Evolutionary conservation across 2,797 vertebrate species (phyloP).

Genomic region (Helicolenus hilgendorfi): DNA sequence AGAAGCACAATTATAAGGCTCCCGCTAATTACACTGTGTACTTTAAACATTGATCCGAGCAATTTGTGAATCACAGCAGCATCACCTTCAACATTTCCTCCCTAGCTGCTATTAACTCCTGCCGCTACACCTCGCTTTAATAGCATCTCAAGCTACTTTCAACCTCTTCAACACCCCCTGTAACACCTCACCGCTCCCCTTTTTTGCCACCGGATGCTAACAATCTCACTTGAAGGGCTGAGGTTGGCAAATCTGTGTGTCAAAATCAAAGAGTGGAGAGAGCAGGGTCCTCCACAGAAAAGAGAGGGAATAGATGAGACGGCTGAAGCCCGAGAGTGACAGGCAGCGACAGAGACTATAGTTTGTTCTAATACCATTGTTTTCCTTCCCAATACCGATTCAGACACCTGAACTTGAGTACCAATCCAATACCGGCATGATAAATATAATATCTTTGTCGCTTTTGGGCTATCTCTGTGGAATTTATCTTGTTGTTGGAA

Average conservation of each 20-base stretch:
- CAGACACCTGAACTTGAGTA: not conserved
- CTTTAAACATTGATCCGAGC: slow-evolving; percentile 34
- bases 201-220: slow-evolving; percentile 36
- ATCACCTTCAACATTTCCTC: slow-evolving; percentile 7
- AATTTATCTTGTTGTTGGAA: no score
- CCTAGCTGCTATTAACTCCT: slow-evolving; percentile 6
- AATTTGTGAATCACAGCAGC: slow-evolving; percentile 36
- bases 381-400: not conserved
- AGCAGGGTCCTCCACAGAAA: slow-evolving; percentile 36
- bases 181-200: not conserved
- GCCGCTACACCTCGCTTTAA: slow-evolving; percentile 4
- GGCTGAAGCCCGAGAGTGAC: slow-evolving; percentile 12
- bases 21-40: slow-evolving; percentile 20
- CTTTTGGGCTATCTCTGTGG: no score
- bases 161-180: slow-evolving; percentile 1
- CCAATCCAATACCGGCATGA: not conserved
- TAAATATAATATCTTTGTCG: not conserved
- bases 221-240: slow-evolving; percentile 15
- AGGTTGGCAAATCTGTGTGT: slow-evolving; percentile 52
- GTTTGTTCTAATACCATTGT: slow-evolving; percentile 19
- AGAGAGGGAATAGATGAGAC: slow-evolving; percentile 52
- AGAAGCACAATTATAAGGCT: slow-evolving; percentile 5
- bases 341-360: slow-evolving; percentile 16
- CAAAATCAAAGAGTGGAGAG: slow-evolving; percentile 57
- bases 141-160: slow-evolving; percentile 14